Evolutionary conservation across 2,888 invertebrate genomes (phyloP).

Genomic region (Caenorhabditis sp.): DNA sequence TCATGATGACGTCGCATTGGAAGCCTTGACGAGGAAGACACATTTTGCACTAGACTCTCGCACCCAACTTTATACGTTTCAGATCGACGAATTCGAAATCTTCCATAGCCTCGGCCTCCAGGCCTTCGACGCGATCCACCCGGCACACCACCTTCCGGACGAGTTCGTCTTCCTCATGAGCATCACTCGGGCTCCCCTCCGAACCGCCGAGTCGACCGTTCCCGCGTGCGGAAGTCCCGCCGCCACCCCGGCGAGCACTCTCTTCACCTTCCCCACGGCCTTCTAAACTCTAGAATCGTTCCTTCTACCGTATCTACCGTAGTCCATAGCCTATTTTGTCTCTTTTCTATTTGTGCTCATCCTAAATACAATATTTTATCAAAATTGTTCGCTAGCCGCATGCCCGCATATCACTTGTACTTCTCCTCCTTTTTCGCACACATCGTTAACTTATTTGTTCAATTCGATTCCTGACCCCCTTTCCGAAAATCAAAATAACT

Average conservation of each 20-base stretch:
- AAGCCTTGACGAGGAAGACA: no score
- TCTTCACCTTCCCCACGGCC: constrained; percentile 24
- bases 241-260: neutral
- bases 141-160: constrained; percentile 9
- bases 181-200: constrained; percentile 34
- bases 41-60: no score
- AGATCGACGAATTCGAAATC: constrained; percentile 59
- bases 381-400: constrained; percentile 31
- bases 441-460: no score
- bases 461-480: no score
- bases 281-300: no score
- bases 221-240: constrained; percentile 30
- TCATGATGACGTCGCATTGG: no score
- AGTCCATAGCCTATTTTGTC: neutral
- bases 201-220: constrained; percentile 20
- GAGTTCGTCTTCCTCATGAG: constrained; percentile 21
- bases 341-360: neutral
- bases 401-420: constrained; percentile 9
- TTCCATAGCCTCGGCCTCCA: constrained; percentile 56
- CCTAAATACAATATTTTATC: neutral
- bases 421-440: no score
- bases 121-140: constrained; percentile 18
- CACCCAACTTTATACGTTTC: constrained; percentile 4
- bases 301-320: no score
- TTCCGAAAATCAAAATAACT: no score